These are phyloP conservation scores for Nothoprocta pentlandii DNA, from an alignment of 2,113 vertebrate species.

Conservation along the genomic window DNA sequence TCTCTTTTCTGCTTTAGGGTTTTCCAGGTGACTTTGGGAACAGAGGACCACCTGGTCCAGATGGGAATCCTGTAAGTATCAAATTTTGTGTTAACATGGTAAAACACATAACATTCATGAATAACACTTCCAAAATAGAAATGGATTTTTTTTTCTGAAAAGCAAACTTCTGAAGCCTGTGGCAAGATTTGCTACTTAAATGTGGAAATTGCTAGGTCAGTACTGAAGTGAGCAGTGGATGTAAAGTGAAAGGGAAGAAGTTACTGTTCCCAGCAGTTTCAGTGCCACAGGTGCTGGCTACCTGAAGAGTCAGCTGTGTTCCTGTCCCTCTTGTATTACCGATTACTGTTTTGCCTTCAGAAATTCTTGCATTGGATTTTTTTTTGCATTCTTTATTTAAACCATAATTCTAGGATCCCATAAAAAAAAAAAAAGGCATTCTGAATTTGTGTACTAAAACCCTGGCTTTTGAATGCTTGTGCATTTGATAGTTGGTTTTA, in stretches of 20 bases:
- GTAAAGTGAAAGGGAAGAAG: background rate
- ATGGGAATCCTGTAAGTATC: constrained; percentile 91
- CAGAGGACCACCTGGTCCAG: constrained; percentile 90
- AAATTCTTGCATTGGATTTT: background rate
- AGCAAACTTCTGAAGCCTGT: background rate
- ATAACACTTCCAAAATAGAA: background rate
- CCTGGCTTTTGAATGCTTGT: background rate
- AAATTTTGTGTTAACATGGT: background rate
- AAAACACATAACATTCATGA: background rate
- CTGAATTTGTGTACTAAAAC: background rate
- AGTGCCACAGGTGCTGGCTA: background rate
- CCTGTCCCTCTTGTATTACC: background rate
- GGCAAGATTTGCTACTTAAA: background rate
- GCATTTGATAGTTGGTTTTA: background rate
- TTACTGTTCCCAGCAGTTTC: background rate
- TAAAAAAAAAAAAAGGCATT: background rate
- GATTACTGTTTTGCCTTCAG: background rate
- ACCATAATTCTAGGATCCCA: background rate
- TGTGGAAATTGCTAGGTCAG: background rate
- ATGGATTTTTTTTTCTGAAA: background rate
- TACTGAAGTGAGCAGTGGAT: background rate
- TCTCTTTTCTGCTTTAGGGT: constrained; percentile 76
- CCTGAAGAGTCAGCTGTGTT: background rate
- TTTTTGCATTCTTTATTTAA: background rate
- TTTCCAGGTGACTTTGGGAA: constrained; percentile 90